These are phyloP conservation scores for Agrotis ipsilon DNA, from an alignment of 2,888 invertebrate genomes.

Conservation along the genomic window DNA sequence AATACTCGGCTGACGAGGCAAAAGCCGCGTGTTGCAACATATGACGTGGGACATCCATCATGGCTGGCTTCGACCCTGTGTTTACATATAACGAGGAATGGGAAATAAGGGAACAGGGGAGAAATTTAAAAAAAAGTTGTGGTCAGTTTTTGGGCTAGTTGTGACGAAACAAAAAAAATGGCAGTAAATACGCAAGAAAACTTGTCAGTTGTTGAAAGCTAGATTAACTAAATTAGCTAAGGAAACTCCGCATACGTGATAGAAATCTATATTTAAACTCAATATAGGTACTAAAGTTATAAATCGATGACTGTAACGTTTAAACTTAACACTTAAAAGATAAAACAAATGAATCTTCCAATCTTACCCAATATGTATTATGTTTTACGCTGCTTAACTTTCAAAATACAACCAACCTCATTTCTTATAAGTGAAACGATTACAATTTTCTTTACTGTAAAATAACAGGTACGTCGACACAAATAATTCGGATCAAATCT, in stretches of 20 bases:
- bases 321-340: no score
- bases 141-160: constrained; percentile 5
- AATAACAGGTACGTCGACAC: not conserved
- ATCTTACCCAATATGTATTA: no score
- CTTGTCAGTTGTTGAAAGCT: not conserved
- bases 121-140: not conserved
- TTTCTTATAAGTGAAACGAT: not conserved
- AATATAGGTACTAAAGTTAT: no score
- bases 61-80: constrained; percentile 36
- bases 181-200: not conserved
- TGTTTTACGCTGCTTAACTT: not conserved
- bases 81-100: constrained; percentile 36
- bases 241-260: not conserved
- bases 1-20: constrained; percentile 75
- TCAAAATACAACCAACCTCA: not conserved
- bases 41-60: constrained; percentile 70
- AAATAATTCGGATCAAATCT: constrained; percentile 16
- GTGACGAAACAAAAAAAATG: not conserved
- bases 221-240: not conserved
- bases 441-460: not conserved
- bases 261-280: no score
- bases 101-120: not conserved
- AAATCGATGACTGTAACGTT: no score
- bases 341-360: not conserved
- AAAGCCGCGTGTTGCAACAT: constrained; percentile 53